Evolutionary conservation across 2,888 invertebrate genomes (phyloP).

Genomic region (Melitaea athalia): DNA sequence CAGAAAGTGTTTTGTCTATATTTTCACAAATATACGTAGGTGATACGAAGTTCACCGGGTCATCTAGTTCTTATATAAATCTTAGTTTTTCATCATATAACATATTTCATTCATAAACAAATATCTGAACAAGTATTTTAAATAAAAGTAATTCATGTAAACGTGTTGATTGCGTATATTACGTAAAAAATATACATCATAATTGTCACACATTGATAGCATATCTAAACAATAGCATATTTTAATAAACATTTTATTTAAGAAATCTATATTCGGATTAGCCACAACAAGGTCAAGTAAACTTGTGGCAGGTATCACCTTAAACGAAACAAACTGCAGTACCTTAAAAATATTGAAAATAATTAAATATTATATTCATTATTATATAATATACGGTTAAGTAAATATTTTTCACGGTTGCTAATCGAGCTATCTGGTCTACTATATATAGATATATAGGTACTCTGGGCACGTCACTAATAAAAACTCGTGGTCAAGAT

Average conservation of each 20-base stretch:
- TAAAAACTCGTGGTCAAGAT: constrained; percentile 49
- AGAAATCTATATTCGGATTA: constrained; percentile 23
- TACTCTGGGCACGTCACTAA: constrained; percentile 22
- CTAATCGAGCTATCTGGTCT: constrained; percentile 30
- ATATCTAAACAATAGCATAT: neutral
- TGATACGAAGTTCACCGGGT: too few species aligned
- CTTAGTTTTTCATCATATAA: too few species aligned
- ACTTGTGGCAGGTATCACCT: constrained; percentile 62
- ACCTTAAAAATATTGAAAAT: constrained; percentile 10
- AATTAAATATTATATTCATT: constrained; percentile 13
- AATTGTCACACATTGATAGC: neutral
- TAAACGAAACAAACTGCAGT: constrained; percentile 57
- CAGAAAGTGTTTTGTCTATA: too few species aligned
- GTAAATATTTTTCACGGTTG: constrained; percentile 34
- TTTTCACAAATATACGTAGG: too few species aligned
- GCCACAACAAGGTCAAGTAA: constrained; percentile 64
- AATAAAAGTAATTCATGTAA: too few species aligned
- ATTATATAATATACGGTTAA: constrained; percentile 11
- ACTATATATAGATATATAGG: neutral
- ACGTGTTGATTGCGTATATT: neutral
- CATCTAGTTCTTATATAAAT: too few species aligned
- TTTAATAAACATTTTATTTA: neutral
- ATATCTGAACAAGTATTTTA: too few species aligned
- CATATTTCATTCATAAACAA: too few species aligned
- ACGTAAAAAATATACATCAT: neutral